A percentile compares a stretch with the other conserved stretches of the same genome.
Conservation (phyloP, 2,797 vertebrate species). For the Notamacropus eugenii region DNA sequence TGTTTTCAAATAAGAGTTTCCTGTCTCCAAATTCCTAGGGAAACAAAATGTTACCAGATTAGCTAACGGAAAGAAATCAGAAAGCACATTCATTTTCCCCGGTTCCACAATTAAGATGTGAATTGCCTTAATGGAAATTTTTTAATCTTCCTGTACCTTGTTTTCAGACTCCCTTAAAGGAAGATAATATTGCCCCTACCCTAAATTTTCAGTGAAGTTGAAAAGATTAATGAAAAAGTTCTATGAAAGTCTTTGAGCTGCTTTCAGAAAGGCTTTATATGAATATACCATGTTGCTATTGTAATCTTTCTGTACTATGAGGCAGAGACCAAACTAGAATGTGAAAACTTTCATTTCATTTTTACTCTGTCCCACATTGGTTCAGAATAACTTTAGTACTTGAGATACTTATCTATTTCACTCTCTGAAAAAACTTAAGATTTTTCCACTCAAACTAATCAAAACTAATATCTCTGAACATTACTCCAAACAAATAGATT, state of each 20-base stretch:
- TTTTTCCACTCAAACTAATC: neutral
- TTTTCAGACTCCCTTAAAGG: neutral
- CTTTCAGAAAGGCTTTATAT: neutral
- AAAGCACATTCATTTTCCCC: slow-evolving; percentile 1
- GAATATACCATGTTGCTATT: neutral
- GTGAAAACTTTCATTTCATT: neutral
- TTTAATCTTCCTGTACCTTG: neutral
- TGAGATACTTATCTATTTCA: neutral
- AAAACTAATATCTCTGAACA: neutral
- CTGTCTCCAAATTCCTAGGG: neutral
- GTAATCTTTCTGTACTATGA: neutral
- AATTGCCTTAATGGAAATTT: slow-evolving; percentile 15
- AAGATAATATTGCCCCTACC: neutral
- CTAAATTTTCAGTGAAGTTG: slow-evolving; percentile 34
- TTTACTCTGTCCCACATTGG: neutral
- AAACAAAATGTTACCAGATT: slow-evolving; percentile 16
- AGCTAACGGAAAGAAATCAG: slow-evolving; percentile 35
- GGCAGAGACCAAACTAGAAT: neutral
- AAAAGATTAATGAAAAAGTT: slow-evolving; percentile 5
- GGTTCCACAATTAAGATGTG: neutral
- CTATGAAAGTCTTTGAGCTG: neutral
- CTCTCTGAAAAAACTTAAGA: neutral
- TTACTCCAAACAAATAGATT: neutral
- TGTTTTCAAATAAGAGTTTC: slow-evolving; percentile 37
- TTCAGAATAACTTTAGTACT: neutral